A percentile compares a stretch with the other conserved stretches of the same genome.
Conservation (phyloP, 1,140 invertebrate genomes). For the Laodelphax striatellus region DNA sequence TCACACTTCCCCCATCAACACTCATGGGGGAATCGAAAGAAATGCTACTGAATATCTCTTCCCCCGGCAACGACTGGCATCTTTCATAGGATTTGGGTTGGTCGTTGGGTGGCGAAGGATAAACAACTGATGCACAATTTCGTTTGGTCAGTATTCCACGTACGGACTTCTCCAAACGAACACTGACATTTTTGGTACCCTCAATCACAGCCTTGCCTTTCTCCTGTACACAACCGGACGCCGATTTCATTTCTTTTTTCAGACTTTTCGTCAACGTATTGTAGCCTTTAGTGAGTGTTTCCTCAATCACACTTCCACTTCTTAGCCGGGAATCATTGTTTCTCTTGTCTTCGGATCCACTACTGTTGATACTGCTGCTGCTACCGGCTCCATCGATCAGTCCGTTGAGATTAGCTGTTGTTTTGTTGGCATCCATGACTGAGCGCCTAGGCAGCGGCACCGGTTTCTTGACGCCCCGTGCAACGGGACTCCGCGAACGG, state of each 20-base stretch:
- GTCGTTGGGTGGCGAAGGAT: not conserved
- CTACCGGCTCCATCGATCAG: not conserved
- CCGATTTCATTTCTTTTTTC: constrained; percentile 16
- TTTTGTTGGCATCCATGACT: not conserved
- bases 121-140: constrained; percentile 5
- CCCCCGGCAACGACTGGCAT: constrained; percentile 31
- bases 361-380: not conserved
- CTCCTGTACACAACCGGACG: constrained; percentile 21
- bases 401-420: no score
- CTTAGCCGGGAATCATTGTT: not conserved
- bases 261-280: constrained; percentile 13
- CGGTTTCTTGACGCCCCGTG: constrained; percentile 10
- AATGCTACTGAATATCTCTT: constrained; percentile 36
- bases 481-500: not conserved
- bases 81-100: constrained; percentile 21
- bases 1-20: constrained; percentile 25
- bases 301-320: not conserved
- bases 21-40: constrained; percentile 35
- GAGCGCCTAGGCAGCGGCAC: constrained; percentile 15
- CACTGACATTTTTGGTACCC: constrained; percentile 23
- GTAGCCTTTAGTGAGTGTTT: constrained; percentile 7
- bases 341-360: not conserved
- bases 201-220: constrained; percentile 21
- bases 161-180: constrained; percentile 21
- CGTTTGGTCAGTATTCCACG: constrained; percentile 20